Base-by-base conservation (phyloP, 2,113 vertebrate genomes). In the Phaethornis superciliosus region DNA sequence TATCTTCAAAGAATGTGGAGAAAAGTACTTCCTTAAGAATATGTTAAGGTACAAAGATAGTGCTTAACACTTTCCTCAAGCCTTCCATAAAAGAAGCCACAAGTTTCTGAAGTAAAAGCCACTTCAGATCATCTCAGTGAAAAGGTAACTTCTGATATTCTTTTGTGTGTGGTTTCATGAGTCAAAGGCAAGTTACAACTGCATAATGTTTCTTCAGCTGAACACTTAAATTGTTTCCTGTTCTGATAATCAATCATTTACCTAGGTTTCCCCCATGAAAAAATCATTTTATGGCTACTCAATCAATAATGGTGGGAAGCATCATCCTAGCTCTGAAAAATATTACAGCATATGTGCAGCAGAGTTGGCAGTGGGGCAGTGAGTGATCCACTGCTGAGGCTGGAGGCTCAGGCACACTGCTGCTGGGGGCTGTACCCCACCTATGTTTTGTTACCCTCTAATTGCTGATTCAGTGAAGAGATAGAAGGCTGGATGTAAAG, bases 101-200 rank as follows among this genome's bases (percentile, higher is more conserved):
- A 97, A 89, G 85, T 81, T 97, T 96, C 95, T 97, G 95, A 97
- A 97, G 94, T 95, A 96, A 96, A 97, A 97, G 95, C 97, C 97
- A 97, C 97, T 98, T 98, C 97, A 98, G 97, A 97, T 97, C 93
- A 70, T 60, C 26, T 49, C 96, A 46, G 62, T 94, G 88, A 94
- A 92, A 95, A 95, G 80, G 85, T 96, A 83, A 54, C 64, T 44
- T 65, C 86, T 91, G 92, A 16, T 8, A 94, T 89, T 92, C 75
- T 91, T 92, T 84, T 84, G 80, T 96, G 46, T 98, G 97, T 97
- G 97, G 97, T 97, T 98, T 97, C 78, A 44, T 16, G 21, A 93
- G 81, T 94, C 67, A 88, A 92, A 92, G 95, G 67, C 30, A 84
- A 84, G 78, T 94, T 93, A 21, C 58, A 71, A 74, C 90, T 95